phyloP scores from a whole-genome alignment of 2,888 invertebrate genomes.

The Augochlorella aurata region DNA sequence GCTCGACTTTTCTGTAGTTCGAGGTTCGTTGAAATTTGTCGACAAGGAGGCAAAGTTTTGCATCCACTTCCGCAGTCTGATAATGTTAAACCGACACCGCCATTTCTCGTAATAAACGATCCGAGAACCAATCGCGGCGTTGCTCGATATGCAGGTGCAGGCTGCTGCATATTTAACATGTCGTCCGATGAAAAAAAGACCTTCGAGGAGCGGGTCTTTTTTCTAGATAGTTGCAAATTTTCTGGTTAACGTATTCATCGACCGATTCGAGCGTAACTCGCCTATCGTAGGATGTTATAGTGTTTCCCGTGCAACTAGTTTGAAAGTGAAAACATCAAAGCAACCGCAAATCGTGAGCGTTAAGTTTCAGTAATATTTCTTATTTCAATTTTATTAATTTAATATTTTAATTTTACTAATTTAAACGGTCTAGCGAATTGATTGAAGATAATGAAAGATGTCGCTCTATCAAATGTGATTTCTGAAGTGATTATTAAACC shows the following conservation, averaged over 20 bases:
- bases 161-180: background rate
- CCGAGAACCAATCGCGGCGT: background rate
- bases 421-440: no score
- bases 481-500: no score
- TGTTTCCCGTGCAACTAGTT: background rate
- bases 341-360: background rate
- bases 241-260: background rate
- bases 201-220: background rate
- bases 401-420: no score
- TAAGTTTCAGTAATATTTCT: no score
- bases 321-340: background rate
- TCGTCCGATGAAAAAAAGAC: background rate
- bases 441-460: no score
- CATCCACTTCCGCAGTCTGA: background rate
- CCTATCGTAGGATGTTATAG: background rate
- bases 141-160: background rate
- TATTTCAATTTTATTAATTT: no score
- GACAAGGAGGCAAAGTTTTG: background rate
- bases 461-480: no score
- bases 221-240: background rate
- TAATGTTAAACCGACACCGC: conserved; percentile 38
- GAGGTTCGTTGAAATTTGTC: background rate
- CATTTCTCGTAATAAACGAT: conserved; percentile 42
- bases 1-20: no score
- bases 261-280: background rate